Base-by-base conservation (phyloP, 2,888 invertebrate genomes). In the Formica aserva region DNA sequence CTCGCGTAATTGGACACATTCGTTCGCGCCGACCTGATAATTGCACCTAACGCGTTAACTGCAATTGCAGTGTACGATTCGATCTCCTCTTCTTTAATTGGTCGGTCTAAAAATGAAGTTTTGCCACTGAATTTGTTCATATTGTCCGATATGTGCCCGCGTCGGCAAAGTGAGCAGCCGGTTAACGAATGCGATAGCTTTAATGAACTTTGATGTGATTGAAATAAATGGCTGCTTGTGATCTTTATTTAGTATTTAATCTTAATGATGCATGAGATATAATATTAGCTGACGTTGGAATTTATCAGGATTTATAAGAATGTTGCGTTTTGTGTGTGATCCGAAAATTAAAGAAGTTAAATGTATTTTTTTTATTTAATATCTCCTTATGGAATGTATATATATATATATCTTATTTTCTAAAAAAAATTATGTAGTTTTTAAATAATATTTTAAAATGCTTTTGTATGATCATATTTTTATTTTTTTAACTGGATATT, bases 1-100 rank as follows among this genome's bases (percentile, higher is more conserved):
- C 76, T 88, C 89, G 85, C 83, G 88, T 91, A 92, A 92, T 92
- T 92, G 91, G 91, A 90, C 90, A 88, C 89, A 89, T 90, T 91
- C 86, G 90, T 92, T 91, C 91, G 91, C 91, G 87, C 76, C 82
- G 86, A 67, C 65, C 62, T 87, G 89, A 83, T 92, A 92, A 92
- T 92, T 91, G 88, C 92, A 84, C 87, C 88, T 92, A 92, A 90
- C 90, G 69, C 91, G 87, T 85, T 85, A 86, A 91, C 90, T 87
- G 86, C 86, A 78, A 86, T 48, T 82, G 78, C 82, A 76, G 66
- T 85, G 85, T 84, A 83, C 48, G 76, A 66, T 74, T 86, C 66
- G 84, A 88, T 80, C 18, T 1, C 26, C 13, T n/a, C 52, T 63
- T 45, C 65, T 86, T 80, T 80, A 83, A 83, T 72, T 80, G 72